Conservation (phyloP, 2,888 invertebrate genomes). For the Noctua fimbriata region DNA sequence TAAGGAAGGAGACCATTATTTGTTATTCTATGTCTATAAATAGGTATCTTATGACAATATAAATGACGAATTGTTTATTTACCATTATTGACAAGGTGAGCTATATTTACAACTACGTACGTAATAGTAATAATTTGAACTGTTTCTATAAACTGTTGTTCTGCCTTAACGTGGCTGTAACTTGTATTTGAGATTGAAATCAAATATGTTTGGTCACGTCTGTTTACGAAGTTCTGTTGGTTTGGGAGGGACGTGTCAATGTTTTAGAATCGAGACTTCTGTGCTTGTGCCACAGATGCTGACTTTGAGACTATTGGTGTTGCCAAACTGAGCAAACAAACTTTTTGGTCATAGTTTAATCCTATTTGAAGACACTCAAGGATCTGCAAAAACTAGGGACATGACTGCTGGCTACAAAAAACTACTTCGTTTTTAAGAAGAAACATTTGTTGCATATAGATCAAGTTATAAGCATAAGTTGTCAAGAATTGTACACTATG, state of each 20-base stretch:
- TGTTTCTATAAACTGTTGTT: not conserved
- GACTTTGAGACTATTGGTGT: conserved; percentile 9
- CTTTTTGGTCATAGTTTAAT: not conserved
- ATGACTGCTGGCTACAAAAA: not conserved
- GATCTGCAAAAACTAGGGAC: not conserved
- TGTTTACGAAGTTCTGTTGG: conserved; percentile 42
- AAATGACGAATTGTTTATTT: not conserved
- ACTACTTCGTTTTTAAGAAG: too few species aligned
- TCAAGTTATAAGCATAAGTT: not conserved
- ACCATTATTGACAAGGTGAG: not conserved
- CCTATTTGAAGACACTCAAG: not conserved
- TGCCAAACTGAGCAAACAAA: conserved; percentile 1
- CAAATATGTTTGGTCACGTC: conserved; percentile 58
- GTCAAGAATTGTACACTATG: not conserved
- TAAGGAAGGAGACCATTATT: not conserved
- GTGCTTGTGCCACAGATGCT: conserved; percentile 27
- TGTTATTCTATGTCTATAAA: not conserved
- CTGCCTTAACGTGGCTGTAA: conserved; percentile 14
- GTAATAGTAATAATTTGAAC: not conserved
- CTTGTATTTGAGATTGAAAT: conserved; percentile 58
- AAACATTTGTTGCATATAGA: not conserved
- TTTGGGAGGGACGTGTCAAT: conserved; percentile 34
- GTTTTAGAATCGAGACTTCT: conserved; percentile 40
- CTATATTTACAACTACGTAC: not conserved
- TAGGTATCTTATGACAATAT: not conserved